A percentile compares a stretch with the other conserved stretches of the same genome.
These are phyloP conservation scores for Colaptes auratus DNA, from an alignment of 2,113 vertebrate species.

Conservation along the genomic window DNA sequence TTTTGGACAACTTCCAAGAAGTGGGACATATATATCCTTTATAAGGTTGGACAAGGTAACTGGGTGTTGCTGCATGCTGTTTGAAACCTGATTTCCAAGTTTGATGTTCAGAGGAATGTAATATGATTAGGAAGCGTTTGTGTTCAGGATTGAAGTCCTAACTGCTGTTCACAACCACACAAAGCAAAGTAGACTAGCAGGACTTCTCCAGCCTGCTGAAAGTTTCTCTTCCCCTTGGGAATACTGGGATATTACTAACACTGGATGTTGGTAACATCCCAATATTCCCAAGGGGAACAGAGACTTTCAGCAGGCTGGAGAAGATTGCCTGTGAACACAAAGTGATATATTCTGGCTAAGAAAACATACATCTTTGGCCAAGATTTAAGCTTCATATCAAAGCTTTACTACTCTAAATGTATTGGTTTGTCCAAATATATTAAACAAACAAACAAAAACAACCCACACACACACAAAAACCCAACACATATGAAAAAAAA, in stretches of 20 bases:
- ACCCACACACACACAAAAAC: no score
- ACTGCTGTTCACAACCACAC: not conserved
- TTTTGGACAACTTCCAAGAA: not conserved
- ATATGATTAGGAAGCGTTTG: not conserved
- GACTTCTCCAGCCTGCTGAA: not conserved
- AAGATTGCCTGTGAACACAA: not conserved
- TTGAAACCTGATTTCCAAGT: not conserved
- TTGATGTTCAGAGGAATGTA: not conserved
- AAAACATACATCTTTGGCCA: not conserved
- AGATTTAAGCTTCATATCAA: not conserved
- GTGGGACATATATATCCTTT: not conserved
- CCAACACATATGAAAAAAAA: not conserved
- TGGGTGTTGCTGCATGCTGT: not conserved
- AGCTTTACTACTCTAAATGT: not conserved
- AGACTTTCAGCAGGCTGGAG: not conserved
- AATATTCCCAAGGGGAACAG: not conserved
- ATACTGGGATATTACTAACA: not conserved
- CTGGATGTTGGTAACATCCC: not conserved
- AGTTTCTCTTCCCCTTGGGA: not conserved
- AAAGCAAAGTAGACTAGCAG: not conserved
- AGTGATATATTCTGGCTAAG: not conserved
- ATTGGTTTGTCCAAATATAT: not conserved
- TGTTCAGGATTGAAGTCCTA: not conserved
- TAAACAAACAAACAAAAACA: not conserved
- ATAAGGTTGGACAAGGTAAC: not conserved